Conservation (phyloP, 92 coral and sea anemone species). For the Paramuricea clavata region DNA sequence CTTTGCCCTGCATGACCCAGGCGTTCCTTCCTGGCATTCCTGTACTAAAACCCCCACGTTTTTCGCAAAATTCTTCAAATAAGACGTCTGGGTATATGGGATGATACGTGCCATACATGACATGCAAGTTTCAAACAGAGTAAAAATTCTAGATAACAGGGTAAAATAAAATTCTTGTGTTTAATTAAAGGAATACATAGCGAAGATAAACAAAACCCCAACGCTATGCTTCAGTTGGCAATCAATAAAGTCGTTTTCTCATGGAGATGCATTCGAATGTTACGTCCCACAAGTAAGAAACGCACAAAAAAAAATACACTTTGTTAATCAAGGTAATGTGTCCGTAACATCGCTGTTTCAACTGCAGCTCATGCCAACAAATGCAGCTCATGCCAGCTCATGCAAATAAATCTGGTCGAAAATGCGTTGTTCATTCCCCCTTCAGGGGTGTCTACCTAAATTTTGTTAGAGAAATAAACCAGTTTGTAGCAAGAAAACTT, state of each 20-base stretch:
- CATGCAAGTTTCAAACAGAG: too few species aligned
- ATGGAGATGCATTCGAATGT: constrained; percentile 61
- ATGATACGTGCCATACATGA: background rate
- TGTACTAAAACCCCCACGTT: background rate
- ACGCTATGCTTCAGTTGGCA: constrained; percentile 35
- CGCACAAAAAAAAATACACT: background rate
- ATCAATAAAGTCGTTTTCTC: constrained; percentile 53
- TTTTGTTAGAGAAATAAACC: constrained; percentile 23
- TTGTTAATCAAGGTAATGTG: constrained; percentile 11
- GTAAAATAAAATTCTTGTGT: background rate
- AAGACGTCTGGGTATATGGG: background rate
- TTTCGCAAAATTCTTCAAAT: background rate
- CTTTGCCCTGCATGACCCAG: background rate
- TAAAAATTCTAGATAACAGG: background rate
- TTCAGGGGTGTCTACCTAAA: constrained; percentile 40
- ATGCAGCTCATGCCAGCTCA: constrained; percentile 44
- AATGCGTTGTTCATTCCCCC: constrained; percentile 18
- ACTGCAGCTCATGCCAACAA: constrained; percentile 50
- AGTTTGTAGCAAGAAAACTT: constrained; percentile 13
- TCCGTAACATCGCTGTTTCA: constrained; percentile 58
- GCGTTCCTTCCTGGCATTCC: background rate
- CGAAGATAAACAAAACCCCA: constrained; percentile 6
- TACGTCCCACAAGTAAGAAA: constrained; percentile 30
- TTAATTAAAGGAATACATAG: constrained; percentile 16
- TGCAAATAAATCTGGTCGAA: constrained; percentile 47